These are phyloP conservation scores for Poicephalus meyeri DNA, from an alignment of 2,113 vertebrate species.

Conservation along the genomic window DNA sequence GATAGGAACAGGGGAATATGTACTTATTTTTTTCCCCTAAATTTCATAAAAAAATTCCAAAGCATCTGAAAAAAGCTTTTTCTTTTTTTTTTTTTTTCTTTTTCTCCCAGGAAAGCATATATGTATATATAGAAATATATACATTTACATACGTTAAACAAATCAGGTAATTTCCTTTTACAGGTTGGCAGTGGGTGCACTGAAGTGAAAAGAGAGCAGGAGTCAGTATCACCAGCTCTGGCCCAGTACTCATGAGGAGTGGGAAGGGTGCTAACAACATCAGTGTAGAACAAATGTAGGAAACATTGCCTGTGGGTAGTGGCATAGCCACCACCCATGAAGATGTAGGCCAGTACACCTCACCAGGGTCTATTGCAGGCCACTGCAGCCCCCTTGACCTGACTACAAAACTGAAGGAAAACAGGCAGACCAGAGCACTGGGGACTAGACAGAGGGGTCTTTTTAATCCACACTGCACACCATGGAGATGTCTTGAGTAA, in stretches of 20 bases:
- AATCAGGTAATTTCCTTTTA: background rate
- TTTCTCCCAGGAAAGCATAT: background rate
- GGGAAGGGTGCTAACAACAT: background rate
- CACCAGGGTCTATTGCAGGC: background rate
- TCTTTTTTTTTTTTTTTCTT: background rate
- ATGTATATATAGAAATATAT: background rate
- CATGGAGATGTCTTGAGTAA: background rate
- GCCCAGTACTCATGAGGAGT: background rate
- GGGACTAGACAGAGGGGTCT: background rate
- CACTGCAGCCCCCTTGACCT: background rate
- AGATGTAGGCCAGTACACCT: background rate
- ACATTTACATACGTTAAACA: background rate
- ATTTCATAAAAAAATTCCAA: background rate
- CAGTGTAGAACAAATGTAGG: background rate
- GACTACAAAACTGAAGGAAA: background rate
- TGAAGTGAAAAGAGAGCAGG: background rate
- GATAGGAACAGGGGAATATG: background rate
- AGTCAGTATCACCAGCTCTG: background rate
- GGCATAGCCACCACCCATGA: rapidly evolving
- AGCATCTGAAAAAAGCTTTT: background rate
- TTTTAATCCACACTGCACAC: background rate
- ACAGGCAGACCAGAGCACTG: background rate
- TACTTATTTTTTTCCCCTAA: background rate
- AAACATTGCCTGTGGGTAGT: rapidly evolving
- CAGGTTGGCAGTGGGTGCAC: background rate